Evolutionary conservation across 35 echinoderm and acorn worm species (phyloP).

Genomic region (Heliocidaris tuberculata): DNA sequence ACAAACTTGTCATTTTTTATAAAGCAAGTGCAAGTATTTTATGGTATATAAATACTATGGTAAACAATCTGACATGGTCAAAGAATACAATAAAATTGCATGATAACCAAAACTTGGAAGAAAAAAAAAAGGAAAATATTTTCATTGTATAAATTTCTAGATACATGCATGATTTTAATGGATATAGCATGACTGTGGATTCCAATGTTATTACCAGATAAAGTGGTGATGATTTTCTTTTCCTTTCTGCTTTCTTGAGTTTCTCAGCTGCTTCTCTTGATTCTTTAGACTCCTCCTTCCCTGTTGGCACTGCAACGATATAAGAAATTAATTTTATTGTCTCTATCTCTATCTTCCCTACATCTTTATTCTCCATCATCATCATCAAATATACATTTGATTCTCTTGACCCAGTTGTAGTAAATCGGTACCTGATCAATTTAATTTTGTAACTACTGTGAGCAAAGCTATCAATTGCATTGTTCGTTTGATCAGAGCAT

Average conservation of each 20-base stretch:
- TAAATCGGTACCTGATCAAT: no score
- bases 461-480: no score
- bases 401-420: no score
- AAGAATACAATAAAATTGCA: neutral
- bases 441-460: no score
- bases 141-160: no score
- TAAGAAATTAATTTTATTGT: neutral
- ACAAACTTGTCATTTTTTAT: neutral
- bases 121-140: neutral
- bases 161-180: no score
- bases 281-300: constrained; percentile 29
- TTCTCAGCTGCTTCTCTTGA: constrained; percentile 59
- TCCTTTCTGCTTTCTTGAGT: constrained; percentile 48
- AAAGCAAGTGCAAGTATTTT: neutral
- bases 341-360: no score
- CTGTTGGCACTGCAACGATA: constrained; percentile 13
- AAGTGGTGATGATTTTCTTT: constrained; percentile 77
- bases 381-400: no score
- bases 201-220: constrained; percentile 73
- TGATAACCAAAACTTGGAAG: neutral
- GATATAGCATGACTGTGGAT: no score
- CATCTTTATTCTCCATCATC: no score
- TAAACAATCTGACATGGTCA: neutral
- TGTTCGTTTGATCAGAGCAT: no score
- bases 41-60: neutral